Base-by-base conservation (phyloP, 2,113 vertebrate genomes). In the Propithecus coquereli region DNA sequence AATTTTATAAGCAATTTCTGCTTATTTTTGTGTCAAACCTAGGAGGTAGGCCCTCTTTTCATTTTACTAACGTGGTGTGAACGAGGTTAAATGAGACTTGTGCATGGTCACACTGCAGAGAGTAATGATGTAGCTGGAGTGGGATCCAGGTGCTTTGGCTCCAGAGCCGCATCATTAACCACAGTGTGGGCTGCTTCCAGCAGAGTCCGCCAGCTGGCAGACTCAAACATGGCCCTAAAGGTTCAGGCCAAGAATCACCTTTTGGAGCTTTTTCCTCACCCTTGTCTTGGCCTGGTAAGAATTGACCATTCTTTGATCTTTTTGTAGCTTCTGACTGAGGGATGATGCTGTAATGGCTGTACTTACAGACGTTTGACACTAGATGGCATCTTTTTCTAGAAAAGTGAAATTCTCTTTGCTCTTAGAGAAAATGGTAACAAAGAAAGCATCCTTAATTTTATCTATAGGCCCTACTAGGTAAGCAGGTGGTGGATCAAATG, bases 361-460 rank as follows among this genome's bases (percentile, higher is more conserved):
- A 40, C 47, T 95, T 94, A 70, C 45, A 76, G 66, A 61, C 57
- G 27, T 71, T n/a, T 66, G 87, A 80, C 96, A 86, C 86, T 54
- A 94, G 96, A 90, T 95, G 97, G 92, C 82, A n/a, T 79, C 63
- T 89, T 27, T 91, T 91, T 77, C 13, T 59, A 83, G 86, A 88
- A 87, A 50, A 63, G 68, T 79, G 43, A 71, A n/a, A 43, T 32
- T 50, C 61, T 61, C 61, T 73, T 59, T 68, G 71, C 45, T 85
- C 76, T 52, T 37, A 63, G 73, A 83, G 27, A 34, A 90, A 34
- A 71, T 25, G 5, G 9, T 57, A 50, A 74, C 90, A 92, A 90
- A 80, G 77, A 80, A 76, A 74, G 59, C 74, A n/a, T 10, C n/a
- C 40, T 65, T 84, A 47, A 27, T 63, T 93, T 91, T 88, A 18